These are phyloP conservation scores for Thrips palmi DNA, from an alignment of 1,140 invertebrate species.

Conservation along the genomic window DNA sequence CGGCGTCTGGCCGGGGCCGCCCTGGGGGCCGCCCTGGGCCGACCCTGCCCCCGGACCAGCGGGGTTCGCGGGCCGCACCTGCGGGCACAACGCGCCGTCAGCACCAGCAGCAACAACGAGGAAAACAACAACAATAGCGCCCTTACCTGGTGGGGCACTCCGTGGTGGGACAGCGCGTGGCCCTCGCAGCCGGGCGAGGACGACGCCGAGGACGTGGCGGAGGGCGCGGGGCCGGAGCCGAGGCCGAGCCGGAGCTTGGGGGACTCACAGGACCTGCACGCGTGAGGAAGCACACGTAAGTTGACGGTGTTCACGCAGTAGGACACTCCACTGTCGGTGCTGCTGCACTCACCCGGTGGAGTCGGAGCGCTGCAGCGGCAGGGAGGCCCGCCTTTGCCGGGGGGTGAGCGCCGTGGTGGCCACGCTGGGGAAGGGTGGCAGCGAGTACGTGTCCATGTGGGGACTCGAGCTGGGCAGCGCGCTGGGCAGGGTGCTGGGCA, in stretches of 20 bases:
- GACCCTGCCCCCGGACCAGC: conserved; percentile 6
- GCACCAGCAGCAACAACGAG: no score
- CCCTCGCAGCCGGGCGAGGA: conserved; percentile 37
- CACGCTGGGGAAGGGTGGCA: conserved; percentile 18
- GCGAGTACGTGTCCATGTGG: conserved; percentile 19
- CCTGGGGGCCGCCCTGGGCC: conserved; percentile 21
- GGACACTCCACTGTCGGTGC: not conserved
- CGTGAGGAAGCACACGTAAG: not conserved
- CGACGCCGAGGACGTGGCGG: conserved; percentile 43
- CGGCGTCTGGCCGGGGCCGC: conserved; percentile 33
- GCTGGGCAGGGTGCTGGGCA: no score
- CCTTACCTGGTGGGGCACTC: conserved; percentile 6
- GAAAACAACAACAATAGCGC: no score
- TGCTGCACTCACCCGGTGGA: conserved; percentile 34
- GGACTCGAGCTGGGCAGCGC: no score
- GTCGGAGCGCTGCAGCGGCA: conserved; percentile 55
- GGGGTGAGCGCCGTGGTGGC: conserved; percentile 21
- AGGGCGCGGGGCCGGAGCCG: conserved; percentile 30
- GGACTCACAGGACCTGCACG: conserved; percentile 27
- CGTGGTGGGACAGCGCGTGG: conserved; percentile 11
- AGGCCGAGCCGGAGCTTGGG: conserved; percentile 25
- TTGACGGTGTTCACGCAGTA: not conserved
- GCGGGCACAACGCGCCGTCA: no score
- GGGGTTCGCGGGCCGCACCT: conserved; percentile 10
- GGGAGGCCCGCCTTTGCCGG: conserved; percentile 45